These are phyloP conservation scores for Sphaeramia orbicularis DNA, from an alignment of 2,797 vertebrate genomes.

Conservation along the genomic window DNA sequence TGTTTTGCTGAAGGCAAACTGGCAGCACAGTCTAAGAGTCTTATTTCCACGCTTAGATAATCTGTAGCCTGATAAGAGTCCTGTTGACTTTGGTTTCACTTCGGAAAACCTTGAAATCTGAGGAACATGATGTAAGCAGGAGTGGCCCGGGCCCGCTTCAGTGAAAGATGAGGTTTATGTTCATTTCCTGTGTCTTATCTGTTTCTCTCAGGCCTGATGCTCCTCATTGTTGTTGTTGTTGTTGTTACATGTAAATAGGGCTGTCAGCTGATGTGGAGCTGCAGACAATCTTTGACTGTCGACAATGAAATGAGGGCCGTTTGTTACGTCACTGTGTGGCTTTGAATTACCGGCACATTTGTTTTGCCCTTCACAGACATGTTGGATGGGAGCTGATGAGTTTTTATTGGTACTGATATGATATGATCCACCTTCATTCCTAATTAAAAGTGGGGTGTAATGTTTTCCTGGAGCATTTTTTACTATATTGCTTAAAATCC, in stretches of 20 bases:
- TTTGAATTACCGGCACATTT: background rate
- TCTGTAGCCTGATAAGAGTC: conserved; percentile 51
- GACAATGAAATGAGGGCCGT: conserved; percentile 16
- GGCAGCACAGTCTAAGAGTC: conserved; percentile 40
- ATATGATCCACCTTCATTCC: too few relatives aligned
- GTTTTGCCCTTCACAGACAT: too few relatives aligned
- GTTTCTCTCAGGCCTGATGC: conserved; percentile 37
- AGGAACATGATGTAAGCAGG: conserved; percentile 36
- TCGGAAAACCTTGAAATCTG: conserved; percentile 55
- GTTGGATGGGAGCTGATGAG: too few relatives aligned
- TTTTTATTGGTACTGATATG: too few relatives aligned
- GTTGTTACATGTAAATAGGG: conserved; percentile 27
- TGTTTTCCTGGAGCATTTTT: too few relatives aligned
- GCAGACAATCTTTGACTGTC: conserved; percentile 17
- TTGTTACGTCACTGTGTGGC: background rate
- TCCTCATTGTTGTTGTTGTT: conserved; percentile 59
- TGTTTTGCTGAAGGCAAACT: conserved; percentile 41
- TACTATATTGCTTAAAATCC: too few relatives aligned
- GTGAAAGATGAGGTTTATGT: conserved; percentile 38
- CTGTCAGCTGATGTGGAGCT: conserved; percentile 13
- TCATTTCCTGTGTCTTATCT: conserved; percentile 59
- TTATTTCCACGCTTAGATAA: conserved; percentile 52
- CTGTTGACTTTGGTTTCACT: conserved; percentile 62
- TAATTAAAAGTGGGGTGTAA: too few relatives aligned
- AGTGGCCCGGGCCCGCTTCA: conserved; percentile 6